Evolutionary conservation across 2,888 invertebrate species (phyloP).

Genomic region (Eumerus sabulonum): DNA sequence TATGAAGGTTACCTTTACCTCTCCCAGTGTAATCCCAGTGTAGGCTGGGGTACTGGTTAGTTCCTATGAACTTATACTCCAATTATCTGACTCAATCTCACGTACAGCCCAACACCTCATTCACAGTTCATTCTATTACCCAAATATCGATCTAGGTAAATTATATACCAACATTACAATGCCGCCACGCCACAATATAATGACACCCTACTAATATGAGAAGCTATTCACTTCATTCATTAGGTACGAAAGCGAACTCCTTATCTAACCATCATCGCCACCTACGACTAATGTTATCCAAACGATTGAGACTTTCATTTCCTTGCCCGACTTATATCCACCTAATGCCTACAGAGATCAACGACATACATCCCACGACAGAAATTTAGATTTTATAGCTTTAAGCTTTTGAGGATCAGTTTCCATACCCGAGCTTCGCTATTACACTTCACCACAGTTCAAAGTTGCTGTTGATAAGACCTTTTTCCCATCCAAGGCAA

Average conservation of each 20-base stretch:
- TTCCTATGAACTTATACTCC: too few relatives aligned
- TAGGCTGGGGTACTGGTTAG: too few relatives aligned
- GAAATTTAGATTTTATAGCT: too few relatives aligned
- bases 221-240: conserved; percentile 57
- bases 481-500: background rate
- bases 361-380: too few relatives aligned
- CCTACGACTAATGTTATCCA: conserved; percentile 22
- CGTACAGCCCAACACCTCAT: too few relatives aligned
- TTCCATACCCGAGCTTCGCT: background rate
- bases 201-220: conserved; percentile 54
- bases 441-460: conserved; percentile 55
- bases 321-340: too few relatives aligned
- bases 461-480: conserved; percentile 46
- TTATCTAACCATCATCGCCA: conserved; percentile 53
- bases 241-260: conserved; percentile 59
- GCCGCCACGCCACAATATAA: background rate
- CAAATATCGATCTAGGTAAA: background rate
- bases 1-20: too few relatives aligned
- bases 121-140: too few relatives aligned
- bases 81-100: too few relatives aligned
- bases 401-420: too few relatives aligned
- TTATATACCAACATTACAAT: background rate
- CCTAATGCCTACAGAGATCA: too few relatives aligned
- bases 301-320: conserved; percentile 36
- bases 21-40: too few relatives aligned